phyloP scores from a whole-genome alignment of 2,888 invertebrate species.

The Pandemis corylana region DNA sequence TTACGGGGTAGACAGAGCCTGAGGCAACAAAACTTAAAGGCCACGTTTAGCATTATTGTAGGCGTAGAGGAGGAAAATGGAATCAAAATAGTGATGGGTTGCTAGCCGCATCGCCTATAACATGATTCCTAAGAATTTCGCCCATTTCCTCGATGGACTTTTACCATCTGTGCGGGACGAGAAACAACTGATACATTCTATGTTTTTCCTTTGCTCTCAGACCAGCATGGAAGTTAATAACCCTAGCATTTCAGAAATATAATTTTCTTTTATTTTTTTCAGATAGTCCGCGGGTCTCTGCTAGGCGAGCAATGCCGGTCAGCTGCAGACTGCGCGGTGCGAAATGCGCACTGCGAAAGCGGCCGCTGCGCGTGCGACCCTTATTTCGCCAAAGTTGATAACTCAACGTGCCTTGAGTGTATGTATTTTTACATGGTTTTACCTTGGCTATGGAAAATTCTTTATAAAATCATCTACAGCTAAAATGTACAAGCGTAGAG shows the following conservation, averaged over 20 bases:
- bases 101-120: too few species aligned
- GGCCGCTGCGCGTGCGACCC: conserved; percentile 93
- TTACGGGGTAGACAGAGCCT: too few species aligned
- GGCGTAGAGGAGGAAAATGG: too few species aligned
- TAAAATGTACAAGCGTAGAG: not conserved
- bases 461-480: not conserved
- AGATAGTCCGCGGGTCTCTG: conserved; percentile 64
- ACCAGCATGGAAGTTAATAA: too few species aligned
- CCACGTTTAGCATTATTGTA: too few species aligned
- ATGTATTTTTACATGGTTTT: conserved; percentile 69
- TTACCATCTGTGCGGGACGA: too few species aligned
- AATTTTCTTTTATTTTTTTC: conserved; percentile 52
- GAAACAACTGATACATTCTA: too few species aligned
- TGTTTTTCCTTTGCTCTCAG: too few species aligned
- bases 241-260: not conserved
- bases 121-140: too few species aligned
- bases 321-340: conserved; percentile 87
- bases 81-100: too few species aligned
- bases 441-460: not conserved
- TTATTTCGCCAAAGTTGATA: conserved; percentile 92
- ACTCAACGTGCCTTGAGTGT: conserved; percentile 93
- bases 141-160: too few species aligned
- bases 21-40: too few species aligned
- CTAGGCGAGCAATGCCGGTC: conserved; percentile 87
- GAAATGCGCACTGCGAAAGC: conserved; percentile 87